These are phyloP conservation scores for Lepidurus apus DNA, from an alignment of 1,140 invertebrate species.

Conservation along the genomic window DNA sequence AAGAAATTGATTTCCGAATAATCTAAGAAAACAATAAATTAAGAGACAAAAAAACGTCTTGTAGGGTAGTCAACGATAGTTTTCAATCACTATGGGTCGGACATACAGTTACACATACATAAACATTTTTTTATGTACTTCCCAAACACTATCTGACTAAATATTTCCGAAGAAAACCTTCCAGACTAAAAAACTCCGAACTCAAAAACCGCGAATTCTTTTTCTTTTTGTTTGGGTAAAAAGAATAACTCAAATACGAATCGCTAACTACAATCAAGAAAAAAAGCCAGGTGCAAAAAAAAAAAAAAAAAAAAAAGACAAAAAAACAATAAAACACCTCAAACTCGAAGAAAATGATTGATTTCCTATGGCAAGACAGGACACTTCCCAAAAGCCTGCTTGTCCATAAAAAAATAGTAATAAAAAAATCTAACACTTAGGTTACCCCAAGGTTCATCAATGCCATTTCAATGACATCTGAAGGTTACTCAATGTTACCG, in stretches of 20 bases:
- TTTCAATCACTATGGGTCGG: neutral
- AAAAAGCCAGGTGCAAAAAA: neutral
- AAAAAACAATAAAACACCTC: conserved; percentile 10
- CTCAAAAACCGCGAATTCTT: neutral
- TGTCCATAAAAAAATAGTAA: neutral
- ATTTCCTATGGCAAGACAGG: too few relatives aligned
- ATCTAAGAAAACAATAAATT: conserved; percentile 30
- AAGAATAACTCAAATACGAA: neutral
- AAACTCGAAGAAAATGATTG: neutral
- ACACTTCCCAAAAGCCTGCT: too few relatives aligned
- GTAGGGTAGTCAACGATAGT: conserved; percentile 33
- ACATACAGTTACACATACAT: conserved; percentile 26
- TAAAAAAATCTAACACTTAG: neutral
- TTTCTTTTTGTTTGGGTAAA: neutral
- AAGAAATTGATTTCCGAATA: conserved; percentile 35
- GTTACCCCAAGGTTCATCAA: neutral
- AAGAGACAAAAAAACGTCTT: conserved; percentile 24
- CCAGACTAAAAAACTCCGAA: conserved; percentile 17
- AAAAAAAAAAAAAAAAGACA: neutral
- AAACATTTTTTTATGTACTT: conserved; percentile 31
- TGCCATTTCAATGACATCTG: neutral
- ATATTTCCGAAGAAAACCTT: neutral
- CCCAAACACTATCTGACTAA: conserved; percentile 11
- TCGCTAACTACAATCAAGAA: neutral
- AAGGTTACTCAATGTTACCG: too few relatives aligned